Conservation (phyloP, 2,888 invertebrate species). For the Cheilosia vulpina region DNA sequence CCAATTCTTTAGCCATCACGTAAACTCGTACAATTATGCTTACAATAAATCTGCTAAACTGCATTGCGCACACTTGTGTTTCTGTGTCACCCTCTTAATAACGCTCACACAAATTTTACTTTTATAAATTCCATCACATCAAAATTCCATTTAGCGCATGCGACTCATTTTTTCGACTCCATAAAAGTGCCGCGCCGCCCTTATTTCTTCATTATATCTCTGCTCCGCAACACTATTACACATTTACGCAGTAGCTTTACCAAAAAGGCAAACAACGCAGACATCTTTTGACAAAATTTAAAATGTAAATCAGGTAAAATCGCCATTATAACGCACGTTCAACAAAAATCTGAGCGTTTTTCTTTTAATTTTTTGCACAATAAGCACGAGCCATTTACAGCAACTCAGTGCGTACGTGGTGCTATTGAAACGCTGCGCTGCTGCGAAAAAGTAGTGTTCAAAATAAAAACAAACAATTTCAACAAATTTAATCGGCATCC, state of each 20-base stretch:
- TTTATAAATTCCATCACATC: constrained; percentile 66
- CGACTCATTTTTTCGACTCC: constrained; percentile 22
- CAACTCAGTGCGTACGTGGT: constrained; percentile 50
- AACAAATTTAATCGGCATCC: constrained; percentile 56
- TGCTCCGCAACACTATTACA: neutral
- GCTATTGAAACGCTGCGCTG: constrained; percentile 39
- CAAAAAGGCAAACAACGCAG: neutral
- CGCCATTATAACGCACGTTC: constrained; percentile 66
- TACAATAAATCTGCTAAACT: constrained; percentile 27
- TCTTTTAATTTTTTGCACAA: constrained; percentile 43
- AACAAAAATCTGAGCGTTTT: constrained; percentile 46
- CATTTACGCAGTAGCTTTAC: constrained; percentile 14
- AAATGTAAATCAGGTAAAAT: constrained; percentile 71
- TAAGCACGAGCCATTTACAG: constrained; percentile 70
- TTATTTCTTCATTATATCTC: constrained; percentile 38
- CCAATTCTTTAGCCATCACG: constrained; percentile 23
- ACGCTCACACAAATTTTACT: constrained; percentile 17
- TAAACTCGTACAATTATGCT: constrained; percentile 26
- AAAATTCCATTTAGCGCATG: constrained; percentile 39
- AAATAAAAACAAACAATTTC: constrained; percentile 20
- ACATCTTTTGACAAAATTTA: constrained; percentile 24
- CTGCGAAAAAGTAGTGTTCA: constrained; percentile 25
- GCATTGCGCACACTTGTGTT: constrained; percentile 12
- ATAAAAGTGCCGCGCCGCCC: constrained; percentile 50
- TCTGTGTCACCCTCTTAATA: constrained; percentile 34